These are phyloP conservation scores for Erebia ligea DNA, from an alignment of 2,888 invertebrate genomes.

Conservation along the genomic window DNA sequence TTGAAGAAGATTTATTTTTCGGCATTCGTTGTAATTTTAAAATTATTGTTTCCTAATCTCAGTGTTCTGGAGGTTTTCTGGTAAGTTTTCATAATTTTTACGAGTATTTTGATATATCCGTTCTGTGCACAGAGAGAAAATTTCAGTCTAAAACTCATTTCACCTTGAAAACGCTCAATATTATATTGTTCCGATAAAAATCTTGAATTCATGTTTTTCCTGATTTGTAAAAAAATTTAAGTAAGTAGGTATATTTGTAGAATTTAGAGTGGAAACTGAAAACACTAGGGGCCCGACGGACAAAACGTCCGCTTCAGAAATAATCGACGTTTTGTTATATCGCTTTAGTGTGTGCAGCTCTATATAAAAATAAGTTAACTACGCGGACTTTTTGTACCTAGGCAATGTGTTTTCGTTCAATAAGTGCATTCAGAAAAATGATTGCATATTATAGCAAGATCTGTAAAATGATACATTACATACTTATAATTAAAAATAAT, in stretches of 20 bases:
- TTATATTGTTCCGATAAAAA: conserved; percentile 4
- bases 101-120: not conserved
- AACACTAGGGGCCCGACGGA: too few relatives aligned
- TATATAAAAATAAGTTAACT: too few relatives aligned
- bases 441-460: too few relatives aligned
- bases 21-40: not conserved
- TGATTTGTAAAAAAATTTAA: not conserved
- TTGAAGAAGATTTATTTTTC: conserved; percentile 26
- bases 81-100: conserved; percentile 16
- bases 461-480: too few relatives aligned
- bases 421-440: too few relatives aligned
- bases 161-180: conserved; percentile 3
- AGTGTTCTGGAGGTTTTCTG: conserved; percentile 11
- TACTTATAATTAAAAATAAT: too few relatives aligned
- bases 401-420: too few relatives aligned
- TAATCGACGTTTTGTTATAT: too few relatives aligned
- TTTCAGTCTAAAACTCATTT: not conserved
- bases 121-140: not conserved
- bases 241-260: not conserved
- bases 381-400: too few relatives aligned
- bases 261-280: too few relatives aligned
- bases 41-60: not conserved
- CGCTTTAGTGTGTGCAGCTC: too few relatives aligned
- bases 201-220: not conserved
- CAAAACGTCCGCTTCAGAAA: too few relatives aligned